Base-by-base conservation (phyloP, 1,140 invertebrate species). In the Drosophila nikananu region DNA sequence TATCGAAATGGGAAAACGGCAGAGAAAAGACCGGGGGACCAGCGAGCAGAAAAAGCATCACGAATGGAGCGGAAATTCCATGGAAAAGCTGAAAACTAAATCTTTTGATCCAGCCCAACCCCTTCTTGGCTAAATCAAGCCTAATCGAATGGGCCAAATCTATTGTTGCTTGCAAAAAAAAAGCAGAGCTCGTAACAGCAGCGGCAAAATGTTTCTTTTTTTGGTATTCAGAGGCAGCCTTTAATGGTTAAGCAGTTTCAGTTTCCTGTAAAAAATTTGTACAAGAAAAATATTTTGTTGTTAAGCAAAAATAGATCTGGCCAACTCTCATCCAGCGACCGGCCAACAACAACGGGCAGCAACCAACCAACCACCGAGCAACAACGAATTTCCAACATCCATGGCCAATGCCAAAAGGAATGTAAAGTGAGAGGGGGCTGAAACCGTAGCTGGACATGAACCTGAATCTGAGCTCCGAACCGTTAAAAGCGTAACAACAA, bases 401-500 rank as follows among this genome's bases (percentile, higher is more conserved):
- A 67, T 41, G 66, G 76, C 75, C 77, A 86, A 86, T 81, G 81
- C 81, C 86, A 89, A 78, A 75, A 81, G 84, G 84, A 89, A 89
- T 90, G 84, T 81, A 89, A 67, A 80, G 83, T 87, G 77, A 87
- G 83, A 83, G 83, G 83, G 55, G 57, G 46, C 70, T 61, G 46
- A 51, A 58, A 51, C 71, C 55, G 71, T 73, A 61, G 67, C 71
- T 74, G 71, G 71, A 73, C 68, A 74, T 74, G 71, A 58, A 64
- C 74, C 73, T 67, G 74, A 59, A 71, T 68, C 49, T 32, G 64
- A 71, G 60, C 67, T 21, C 59, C 62, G 65, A 66, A 90, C 86
- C 86, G 86, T 89, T 86, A 89, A 89, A 81, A 89, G 73, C 76
- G 86, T 82, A 89, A 89, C 86, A 89, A 89, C 86, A 89, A 89